A percentile compares a stretch with the other conserved stretches of the same genome.
phyloP scores from a whole-genome alignment of 2,113 vertebrate genomes.

The Monopterus albus region DNA sequence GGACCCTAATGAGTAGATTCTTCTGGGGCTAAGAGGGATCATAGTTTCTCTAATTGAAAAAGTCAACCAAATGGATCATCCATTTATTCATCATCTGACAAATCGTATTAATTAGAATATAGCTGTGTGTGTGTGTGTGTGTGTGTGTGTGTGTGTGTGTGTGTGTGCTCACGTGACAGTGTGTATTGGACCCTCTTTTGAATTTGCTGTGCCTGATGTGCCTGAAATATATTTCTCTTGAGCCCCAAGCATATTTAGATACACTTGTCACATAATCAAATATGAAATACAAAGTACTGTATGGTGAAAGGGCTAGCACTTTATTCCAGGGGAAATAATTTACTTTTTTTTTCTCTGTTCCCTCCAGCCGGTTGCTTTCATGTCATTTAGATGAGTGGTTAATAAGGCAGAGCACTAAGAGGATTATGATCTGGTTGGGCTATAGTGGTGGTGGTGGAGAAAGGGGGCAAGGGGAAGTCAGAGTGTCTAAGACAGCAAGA shows the following conservation, averaged over 20 bases:
- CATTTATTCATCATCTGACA: slow-evolving; percentile 67
- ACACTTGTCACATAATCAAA: slow-evolving; percentile 86
- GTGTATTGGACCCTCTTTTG: slow-evolving; percentile 59
- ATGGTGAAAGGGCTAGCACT: slow-evolving; percentile 73
- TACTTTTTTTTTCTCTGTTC: slow-evolving; percentile 60
- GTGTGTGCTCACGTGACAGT: slow-evolving; percentile 25
- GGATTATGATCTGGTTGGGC: slow-evolving; percentile 84
- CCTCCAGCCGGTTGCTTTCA: slow-evolving; percentile 77
- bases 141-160: slow-evolving; percentile 17
- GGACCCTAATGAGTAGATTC: slow-evolving; percentile 67
- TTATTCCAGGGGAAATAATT: slow-evolving; percentile 82
- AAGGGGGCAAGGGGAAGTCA: slow-evolving; percentile 44
- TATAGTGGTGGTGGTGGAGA: slow-evolving; percentile 37
- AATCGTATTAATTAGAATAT: slow-evolving; percentile 80
- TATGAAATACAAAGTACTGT: slow-evolving; percentile 80
- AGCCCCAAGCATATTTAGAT: slow-evolving; percentile 81
- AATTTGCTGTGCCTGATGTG: slow-evolving; percentile 68
- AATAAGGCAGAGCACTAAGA: slow-evolving; percentile 87
- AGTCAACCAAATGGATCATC: slow-evolving; percentile 64
- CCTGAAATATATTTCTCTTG: slow-evolving; percentile 76
- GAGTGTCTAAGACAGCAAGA: slow-evolving; percentile 54
- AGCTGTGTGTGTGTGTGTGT: slow-evolving; percentile 56
- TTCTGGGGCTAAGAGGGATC: slow-evolving; percentile 54
- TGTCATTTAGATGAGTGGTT: slow-evolving; percentile 86
- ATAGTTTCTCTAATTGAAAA: slow-evolving; percentile 68